These are phyloP conservation scores for Illadopsis cleaveri DNA, from an alignment of 2,113 vertebrate species.

Conservation along the genomic window DNA sequence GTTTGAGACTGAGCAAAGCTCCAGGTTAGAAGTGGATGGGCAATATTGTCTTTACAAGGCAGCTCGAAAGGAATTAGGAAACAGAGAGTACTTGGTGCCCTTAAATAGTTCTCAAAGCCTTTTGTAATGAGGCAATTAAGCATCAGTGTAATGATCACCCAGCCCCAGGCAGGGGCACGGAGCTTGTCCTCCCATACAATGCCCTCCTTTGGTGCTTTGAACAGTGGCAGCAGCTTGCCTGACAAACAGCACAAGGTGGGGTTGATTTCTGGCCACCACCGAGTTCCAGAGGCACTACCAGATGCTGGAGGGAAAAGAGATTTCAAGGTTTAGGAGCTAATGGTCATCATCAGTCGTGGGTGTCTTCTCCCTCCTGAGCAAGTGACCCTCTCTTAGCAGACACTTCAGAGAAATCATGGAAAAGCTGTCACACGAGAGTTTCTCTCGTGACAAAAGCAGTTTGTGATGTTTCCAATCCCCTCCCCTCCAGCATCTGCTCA, in stretches of 20 bases:
- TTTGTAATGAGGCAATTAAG: background rate
- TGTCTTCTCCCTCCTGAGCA: background rate
- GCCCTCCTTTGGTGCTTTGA: background rate
- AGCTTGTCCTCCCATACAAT: background rate
- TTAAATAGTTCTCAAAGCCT: background rate
- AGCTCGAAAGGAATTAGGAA: background rate
- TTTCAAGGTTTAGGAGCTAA: background rate
- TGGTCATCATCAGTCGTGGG: background rate
- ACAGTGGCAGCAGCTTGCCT: background rate
- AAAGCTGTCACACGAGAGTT: background rate
- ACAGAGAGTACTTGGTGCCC: background rate
- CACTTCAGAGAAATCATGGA: background rate
- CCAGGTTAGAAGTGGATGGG: background rate
- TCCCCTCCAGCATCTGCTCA: background rate
- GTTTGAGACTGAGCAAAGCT: background rate
- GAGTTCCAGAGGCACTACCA: background rate
- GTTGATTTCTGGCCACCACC: background rate
- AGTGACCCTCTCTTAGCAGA: background rate
- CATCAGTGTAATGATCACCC: background rate
- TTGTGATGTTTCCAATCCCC: background rate
- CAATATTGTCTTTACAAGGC: background rate
- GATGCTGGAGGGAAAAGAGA: background rate
- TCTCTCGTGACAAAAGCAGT: background rate
- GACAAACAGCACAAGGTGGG: background rate
- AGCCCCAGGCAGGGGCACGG: background rate